Percentiles rank a stretch among this genome's conserved stretches.
Conservation (phyloP, 2,888 invertebrate species). For the Sphaerophoria rueppellii region DNA sequence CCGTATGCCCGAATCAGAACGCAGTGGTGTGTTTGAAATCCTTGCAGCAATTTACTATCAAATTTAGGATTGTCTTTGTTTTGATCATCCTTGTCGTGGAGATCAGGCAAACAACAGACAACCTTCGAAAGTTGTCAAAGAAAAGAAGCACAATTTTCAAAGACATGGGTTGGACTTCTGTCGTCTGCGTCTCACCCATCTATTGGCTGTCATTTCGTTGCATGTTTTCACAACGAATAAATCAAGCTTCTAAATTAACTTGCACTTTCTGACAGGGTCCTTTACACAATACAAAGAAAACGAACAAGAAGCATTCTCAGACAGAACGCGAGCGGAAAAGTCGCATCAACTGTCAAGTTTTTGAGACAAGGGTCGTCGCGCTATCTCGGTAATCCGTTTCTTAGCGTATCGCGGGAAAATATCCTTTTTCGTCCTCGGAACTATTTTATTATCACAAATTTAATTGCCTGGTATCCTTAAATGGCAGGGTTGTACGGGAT, state of each 20-base stretch:
- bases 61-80: slow-evolving; percentile 70
- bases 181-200: slow-evolving; percentile 9
- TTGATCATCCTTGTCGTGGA: slow-evolving; percentile 57
- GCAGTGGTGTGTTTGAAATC: slow-evolving; percentile 61
- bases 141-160: background rate
- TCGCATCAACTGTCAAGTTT: slow-evolving; percentile 70
- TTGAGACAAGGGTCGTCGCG: slow-evolving; percentile 68
- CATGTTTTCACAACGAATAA: slow-evolving; percentile 70
- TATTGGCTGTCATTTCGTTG: slow-evolving; percentile 15
- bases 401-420: slow-evolving; percentile 64
- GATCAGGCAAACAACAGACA: slow-evolving; percentile 20
- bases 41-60: slow-evolving; percentile 68
- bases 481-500: slow-evolving; percentile 57
- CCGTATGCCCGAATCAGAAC: slow-evolving; percentile 29
- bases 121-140: slow-evolving; percentile 20
- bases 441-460: slow-evolving; percentile 70
- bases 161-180: slow-evolving; percentile 29
- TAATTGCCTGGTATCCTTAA: slow-evolving; percentile 75
- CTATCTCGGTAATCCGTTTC: slow-evolving; percentile 53
- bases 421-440: slow-evolving; percentile 39
- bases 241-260: slow-evolving; percentile 73
- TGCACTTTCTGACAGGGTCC: slow-evolving; percentile 72
- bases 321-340: slow-evolving; percentile 63
- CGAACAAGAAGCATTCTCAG: slow-evolving; percentile 32
- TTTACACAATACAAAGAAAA: slow-evolving; percentile 26